Percentiles rank a stretch among this genome's conserved stretches.
Evolutionary conservation across 2,797 vertebrate species (phyloP).

Genomic region (Peromyscus aztecus): DNA sequence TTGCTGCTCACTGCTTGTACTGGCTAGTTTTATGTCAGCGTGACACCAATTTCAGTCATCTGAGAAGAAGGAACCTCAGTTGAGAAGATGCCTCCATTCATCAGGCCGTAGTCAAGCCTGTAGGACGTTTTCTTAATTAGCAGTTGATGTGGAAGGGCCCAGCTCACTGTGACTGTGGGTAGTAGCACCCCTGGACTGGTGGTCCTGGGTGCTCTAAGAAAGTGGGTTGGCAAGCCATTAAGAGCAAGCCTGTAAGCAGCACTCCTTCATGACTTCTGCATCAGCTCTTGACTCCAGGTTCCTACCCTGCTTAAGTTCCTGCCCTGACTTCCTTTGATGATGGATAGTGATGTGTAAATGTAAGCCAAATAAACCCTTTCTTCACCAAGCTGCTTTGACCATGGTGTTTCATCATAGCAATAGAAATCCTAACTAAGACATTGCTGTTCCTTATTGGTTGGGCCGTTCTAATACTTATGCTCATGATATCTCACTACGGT

Average conservation of each 20-base stretch:
- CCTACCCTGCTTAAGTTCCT: not conserved
- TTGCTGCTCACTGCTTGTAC: not conserved
- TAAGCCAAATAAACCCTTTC: not conserved
- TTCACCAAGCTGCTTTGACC: not conserved
- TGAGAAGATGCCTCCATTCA: not conserved
- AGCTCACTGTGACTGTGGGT: not conserved
- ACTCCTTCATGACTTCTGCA: not conserved
- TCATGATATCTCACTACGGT: no score
- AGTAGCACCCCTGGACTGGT: not conserved
- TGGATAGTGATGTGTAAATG: not conserved
- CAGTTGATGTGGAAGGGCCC: not conserved
- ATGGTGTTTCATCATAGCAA: not conserved
- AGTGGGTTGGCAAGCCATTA: not conserved
- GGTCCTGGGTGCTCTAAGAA: not conserved
- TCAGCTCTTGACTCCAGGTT: not conserved
- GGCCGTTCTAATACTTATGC: not conserved
- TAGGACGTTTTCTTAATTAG: not conserved
- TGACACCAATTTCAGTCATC: not conserved
- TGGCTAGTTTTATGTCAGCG: not conserved
- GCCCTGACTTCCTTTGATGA: not conserved
- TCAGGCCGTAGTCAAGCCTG: not conserved
- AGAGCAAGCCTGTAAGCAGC: not conserved
- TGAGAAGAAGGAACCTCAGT: not conserved
- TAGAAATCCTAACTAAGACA: not conserved
- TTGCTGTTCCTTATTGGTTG: not conserved